Conservation (phyloP, 2,888 invertebrate species). For the Leucoptera coffeella region DNA sequence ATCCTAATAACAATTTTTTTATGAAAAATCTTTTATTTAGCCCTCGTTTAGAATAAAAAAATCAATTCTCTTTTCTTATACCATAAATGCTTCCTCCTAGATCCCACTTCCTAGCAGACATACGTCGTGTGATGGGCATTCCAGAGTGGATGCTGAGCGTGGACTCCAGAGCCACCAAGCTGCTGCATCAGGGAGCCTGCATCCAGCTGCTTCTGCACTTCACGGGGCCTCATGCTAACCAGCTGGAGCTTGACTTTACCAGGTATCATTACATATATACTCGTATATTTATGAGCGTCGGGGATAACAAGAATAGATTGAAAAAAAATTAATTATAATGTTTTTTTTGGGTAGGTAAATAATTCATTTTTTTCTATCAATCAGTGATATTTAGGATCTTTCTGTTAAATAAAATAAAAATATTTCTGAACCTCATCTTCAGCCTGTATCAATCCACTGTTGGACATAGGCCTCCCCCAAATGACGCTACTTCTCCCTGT, state of each 20-base stretch:
- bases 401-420: too few relatives aligned
- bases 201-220: slow-evolving; percentile 84
- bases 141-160: slow-evolving; percentile 88
- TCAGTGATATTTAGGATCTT: too few relatives aligned
- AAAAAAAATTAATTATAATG: too few relatives aligned
- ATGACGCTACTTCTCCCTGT: too few relatives aligned
- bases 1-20: neutral
- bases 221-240: slow-evolving; percentile 71
- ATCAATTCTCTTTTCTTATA: slow-evolving; percentile 1
- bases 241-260: slow-evolving; percentile 75
- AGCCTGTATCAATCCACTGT: too few relatives aligned
- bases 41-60: neutral
- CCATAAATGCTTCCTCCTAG: slow-evolving; percentile 42
- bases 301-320: too few relatives aligned
- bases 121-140: slow-evolving; percentile 74
- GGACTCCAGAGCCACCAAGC: slow-evolving; percentile 73
- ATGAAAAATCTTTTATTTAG: neutral
- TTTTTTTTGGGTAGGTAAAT: too few relatives aligned
- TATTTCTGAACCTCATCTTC: too few relatives aligned
- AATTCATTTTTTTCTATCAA: too few relatives aligned
- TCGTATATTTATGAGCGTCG: too few relatives aligned
- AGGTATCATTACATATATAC: too few relatives aligned
- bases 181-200: slow-evolving; percentile 72
- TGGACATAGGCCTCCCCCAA: too few relatives aligned
- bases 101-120: slow-evolving; percentile 76